Base-by-base conservation (phyloP, 2,113 vertebrate genomes). In the Amia ocellicauda region DNA sequence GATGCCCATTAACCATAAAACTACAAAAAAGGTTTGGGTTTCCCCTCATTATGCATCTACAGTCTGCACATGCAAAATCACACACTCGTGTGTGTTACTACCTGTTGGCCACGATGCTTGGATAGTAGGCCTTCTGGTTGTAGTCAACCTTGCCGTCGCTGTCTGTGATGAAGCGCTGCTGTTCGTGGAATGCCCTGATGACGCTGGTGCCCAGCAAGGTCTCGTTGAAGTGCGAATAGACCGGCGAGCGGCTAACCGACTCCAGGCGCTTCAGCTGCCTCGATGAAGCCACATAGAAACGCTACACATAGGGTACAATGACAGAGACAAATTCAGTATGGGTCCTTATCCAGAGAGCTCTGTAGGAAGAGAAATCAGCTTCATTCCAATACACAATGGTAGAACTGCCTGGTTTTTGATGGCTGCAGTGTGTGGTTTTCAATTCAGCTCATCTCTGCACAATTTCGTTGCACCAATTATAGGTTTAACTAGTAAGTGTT, bases 21-120 rank as follows among this genome's bases (percentile, higher is more conserved):
- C 31, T 36, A 36, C 5, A 11, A 36, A 2, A 1, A 36, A 11
- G 11, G 31, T 36, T 11, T 36, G 1, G 2, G 5, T 36, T 36
- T 36, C 31, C 11, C 5, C 31, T 36, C 11, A 5, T 36, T 36
- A 36, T 36, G 31, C 11, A 36, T 11, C 11, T 2, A 36, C 31
- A 1, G 31, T 5, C 31, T 5, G 31, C 1, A 36, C 31, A 2
- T 13, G 45, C n/a, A n/a, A n/a, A n/a, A n/a, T n/a, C n/a, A n/a
- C n/a, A n/a, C n/a, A n/a, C 4, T 47, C 7, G 45, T 16, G 45
- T 16, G 45, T 7, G 17, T 8, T 7, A 28, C 14, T 72, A 98
- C 96, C 97, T 90, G 89, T 98, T 99, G 17, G 96, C 94, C n/a
- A 97, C 91, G 2, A 99, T 97, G 85, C 95, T 85, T 17, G 96